Evolutionary conservation across 2,797 vertebrate genomes (phyloP).

Genomic region (Hemitrygon akajei): DNA sequence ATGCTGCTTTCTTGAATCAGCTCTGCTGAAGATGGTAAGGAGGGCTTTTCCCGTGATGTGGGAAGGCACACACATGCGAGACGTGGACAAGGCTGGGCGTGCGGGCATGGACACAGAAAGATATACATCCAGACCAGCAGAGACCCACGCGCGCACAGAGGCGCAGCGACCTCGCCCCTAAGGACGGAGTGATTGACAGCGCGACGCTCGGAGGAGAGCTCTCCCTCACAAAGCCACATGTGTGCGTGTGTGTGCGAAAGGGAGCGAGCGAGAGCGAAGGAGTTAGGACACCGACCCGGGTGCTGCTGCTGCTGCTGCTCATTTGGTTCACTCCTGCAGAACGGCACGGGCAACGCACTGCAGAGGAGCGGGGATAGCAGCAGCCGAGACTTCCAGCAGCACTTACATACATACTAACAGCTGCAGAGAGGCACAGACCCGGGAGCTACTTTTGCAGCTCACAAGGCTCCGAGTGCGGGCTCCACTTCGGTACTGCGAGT

Average conservation of each 20-base stretch:
- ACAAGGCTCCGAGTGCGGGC: not conserved
- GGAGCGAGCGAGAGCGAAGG: not conserved
- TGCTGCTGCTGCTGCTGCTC: not conserved
- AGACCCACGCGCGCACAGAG: too few relatives aligned
- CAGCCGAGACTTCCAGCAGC: not conserved
- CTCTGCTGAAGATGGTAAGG: too few relatives aligned
- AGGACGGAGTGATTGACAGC: not conserved
- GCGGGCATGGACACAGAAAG: too few relatives aligned
- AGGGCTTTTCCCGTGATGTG: too few relatives aligned
- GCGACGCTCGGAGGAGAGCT: not conserved
- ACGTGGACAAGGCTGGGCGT: too few relatives aligned
- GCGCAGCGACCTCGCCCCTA: not conserved
- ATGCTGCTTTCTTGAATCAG: too few relatives aligned
- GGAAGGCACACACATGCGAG: too few relatives aligned
- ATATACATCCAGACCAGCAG: too few relatives aligned
- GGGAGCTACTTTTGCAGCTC: not conserved
- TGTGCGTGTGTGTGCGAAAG: slow-evolving; percentile 26
- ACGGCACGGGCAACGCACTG: not conserved
- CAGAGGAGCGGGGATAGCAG: not conserved
- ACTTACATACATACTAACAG: not conserved
- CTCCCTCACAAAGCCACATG: slow-evolving; percentile 33
- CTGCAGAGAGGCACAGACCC: not conserved
- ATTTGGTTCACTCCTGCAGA: not conserved
- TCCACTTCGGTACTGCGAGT: not conserved
- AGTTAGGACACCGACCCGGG: not conserved